Conservation (phyloP, 2,113 vertebrate genomes). For the Anarrhichthys ocellatus region DNA sequence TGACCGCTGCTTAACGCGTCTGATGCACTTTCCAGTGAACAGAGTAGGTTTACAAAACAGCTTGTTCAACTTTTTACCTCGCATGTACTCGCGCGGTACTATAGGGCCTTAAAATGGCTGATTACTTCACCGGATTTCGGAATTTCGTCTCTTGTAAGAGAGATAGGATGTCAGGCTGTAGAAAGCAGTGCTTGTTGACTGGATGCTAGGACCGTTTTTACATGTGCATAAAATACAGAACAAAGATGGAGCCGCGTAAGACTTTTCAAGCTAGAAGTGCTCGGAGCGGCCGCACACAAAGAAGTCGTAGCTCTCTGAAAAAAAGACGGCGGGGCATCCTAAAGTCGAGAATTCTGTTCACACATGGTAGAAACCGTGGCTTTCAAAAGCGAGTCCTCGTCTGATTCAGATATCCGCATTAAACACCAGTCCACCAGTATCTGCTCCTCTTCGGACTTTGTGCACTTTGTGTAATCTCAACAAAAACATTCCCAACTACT, state of each 20-base stretch:
- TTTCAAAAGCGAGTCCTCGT: background rate
- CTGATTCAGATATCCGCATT: constrained; percentile 19
- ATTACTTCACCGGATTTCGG: background rate
- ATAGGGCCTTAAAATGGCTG: background rate
- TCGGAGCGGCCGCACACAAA: background rate
- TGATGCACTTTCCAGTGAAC: background rate
- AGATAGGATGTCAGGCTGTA: too few relatives aligned
- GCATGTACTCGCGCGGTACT: background rate
- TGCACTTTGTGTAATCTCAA: constrained; percentile 17
- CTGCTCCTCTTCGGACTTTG: background rate
- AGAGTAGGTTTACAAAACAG: background rate
- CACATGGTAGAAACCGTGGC: background rate
- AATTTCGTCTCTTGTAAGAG: too few relatives aligned
- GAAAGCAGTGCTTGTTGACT: background rate
- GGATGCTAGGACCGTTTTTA: background rate
- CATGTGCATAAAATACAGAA: background rate
- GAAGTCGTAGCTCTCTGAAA: background rate
- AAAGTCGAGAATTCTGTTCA: background rate
- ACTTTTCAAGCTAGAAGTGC: background rate
- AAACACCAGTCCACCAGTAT: background rate
- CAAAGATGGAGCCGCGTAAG: background rate
- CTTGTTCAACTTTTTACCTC: background rate
- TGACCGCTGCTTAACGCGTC: background rate
- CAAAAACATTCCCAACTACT: background rate
- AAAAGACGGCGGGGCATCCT: too few relatives aligned